phyloP scores from a whole-genome alignment of 2,113 vertebrate species.

The Prolemur simus region DNA sequence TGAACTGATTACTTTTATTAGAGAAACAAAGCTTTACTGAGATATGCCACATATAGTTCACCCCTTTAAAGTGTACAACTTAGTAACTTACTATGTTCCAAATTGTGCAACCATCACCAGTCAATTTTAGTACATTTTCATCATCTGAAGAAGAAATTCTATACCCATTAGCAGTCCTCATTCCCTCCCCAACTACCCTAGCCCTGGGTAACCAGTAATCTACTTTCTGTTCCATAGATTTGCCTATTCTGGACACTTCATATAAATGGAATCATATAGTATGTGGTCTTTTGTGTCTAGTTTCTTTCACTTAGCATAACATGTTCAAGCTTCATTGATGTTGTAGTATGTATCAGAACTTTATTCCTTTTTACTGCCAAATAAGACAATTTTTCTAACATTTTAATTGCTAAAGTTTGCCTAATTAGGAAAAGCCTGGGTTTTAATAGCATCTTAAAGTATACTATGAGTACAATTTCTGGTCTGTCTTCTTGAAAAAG shows the following conservation, averaged over 20 bases:
- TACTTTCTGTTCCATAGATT: background rate
- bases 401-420: slow-evolving; percentile 11
- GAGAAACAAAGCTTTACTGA: background rate
- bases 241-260: background rate
- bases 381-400: background rate
- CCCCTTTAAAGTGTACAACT: background rate
- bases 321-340: background rate
- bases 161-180: background rate
- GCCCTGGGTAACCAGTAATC: background rate
- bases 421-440: background rate
- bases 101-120: background rate
- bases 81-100: background rate
- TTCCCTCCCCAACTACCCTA: background rate
- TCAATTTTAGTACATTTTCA: background rate
- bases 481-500: slow-evolving; percentile 39
- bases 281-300: background rate
- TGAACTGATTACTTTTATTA: background rate
- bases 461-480: slow-evolving; percentile 1
- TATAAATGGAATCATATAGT: background rate
- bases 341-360: background rate
- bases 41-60: background rate
- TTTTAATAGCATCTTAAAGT: slow-evolving; percentile 40
- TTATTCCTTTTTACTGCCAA: background rate
- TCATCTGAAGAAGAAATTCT: background rate
- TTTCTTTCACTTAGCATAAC: background rate